A percentile compares a stretch with the other conserved stretches of the same genome.
These are phyloP conservation scores for Eudasyphora cyanicolor DNA, from an alignment of 2,888 invertebrate genomes.

Conservation along the genomic window DNA sequence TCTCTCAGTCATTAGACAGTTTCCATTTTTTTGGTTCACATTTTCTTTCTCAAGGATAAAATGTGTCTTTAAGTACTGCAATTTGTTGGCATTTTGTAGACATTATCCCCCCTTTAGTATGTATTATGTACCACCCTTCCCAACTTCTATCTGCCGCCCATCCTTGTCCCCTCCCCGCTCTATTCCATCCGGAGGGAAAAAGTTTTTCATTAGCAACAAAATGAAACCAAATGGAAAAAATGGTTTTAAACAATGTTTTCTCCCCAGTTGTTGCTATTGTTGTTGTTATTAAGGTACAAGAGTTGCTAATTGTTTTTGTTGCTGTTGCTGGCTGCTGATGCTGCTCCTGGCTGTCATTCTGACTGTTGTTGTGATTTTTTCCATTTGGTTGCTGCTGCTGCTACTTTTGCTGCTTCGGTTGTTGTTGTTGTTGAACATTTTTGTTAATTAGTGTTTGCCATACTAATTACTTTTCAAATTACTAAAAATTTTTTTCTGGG, in stretches of 20 bases:
- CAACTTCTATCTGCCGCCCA: too few relatives aligned
- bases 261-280: slow-evolving; percentile 32
- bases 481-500: slow-evolving; percentile 47
- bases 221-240: slow-evolving; percentile 3
- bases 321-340: neutral
- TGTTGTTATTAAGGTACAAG: slow-evolving; percentile 52
- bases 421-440: slow-evolving; percentile 44
- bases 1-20: neutral
- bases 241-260: slow-evolving; percentile 16
- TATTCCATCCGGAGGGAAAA: neutral
- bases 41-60: slow-evolving; percentile 62
- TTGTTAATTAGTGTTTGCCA: slow-evolving; percentile 67
- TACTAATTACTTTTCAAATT: slow-evolving; percentile 65
- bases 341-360: neutral
- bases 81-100: slow-evolving; percentile 51
- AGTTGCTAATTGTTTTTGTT: slow-evolving; percentile 29
- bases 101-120: neutral
- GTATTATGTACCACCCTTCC: neutral
- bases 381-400: neutral
- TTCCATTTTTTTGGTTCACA: neutral
- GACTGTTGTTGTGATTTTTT: slow-evolving; percentile 1
- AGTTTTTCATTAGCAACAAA: neutral
- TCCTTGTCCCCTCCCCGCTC: neutral
- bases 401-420: slow-evolving; percentile 20
- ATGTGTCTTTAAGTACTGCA: slow-evolving; percentile 68